Evolutionary conservation across 2,888 invertebrate species (phyloP), one percentile per base, ranked within the genome.

Genomic region (Luperina nickerlii): DNA sequence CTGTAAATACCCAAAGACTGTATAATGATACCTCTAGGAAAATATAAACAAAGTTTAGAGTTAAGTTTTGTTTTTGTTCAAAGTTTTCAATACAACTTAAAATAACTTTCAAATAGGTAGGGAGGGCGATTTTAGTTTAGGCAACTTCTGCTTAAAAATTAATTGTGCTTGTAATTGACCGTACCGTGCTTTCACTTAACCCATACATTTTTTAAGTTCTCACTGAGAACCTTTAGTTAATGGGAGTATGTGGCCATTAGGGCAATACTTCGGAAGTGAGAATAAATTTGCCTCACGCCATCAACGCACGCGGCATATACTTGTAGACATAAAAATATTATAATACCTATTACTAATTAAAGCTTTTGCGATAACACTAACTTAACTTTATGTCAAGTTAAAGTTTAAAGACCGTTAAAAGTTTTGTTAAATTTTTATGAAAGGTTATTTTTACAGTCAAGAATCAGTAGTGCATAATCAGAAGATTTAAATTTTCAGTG

Each of bases 201-300:
- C n/a, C 11, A 45, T 72, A 74, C 63, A 79, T 82, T 81, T 84
- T 82, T 79, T 78, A 79, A 79, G 57, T 80, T 76, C 69, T 79
- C 45, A 54, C 18, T 27, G 45, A 79, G 79, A 78, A 83, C 78
- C 79, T 87, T 83, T 77, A 72, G 75, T 82, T 88, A 81, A 81
- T 87, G 86, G 83, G 76, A 87, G 76, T 78, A 80, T 71, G 80
- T 65, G 82, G 76, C 79, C 81, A 88, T 88, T 89, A 87, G 84
- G 83, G 68, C 78, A 82, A 78, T 84, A 82, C 83, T 82, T 82
- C 88, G 89, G 89, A 89, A 89, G 81, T 66, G 62, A 83, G 84
- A 87, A 88, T 87, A 86, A 86, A 83, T 88, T 87, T 83, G 6
- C 83, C 76, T 78, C 88, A 87, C 90, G 89, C 87, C 74, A 89